These are phyloP conservation scores for Drosophila tristis DNA, from an alignment of 1,140 invertebrate genomes.

Conservation along the genomic window DNA sequence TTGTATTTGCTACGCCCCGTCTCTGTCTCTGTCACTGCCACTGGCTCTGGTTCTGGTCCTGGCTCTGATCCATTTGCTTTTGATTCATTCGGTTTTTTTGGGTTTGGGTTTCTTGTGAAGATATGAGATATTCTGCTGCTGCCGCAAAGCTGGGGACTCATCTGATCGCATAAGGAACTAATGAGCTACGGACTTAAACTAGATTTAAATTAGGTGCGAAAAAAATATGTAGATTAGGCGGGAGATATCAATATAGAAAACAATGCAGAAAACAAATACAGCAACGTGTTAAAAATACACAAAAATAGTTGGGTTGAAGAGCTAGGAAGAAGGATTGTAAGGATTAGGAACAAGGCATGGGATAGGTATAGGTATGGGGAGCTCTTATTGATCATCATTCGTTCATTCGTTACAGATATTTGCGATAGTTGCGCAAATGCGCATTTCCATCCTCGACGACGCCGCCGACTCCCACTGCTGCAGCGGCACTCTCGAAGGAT, in stretches of 20 bases:
- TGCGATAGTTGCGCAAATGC: slow-evolving; percentile 82
- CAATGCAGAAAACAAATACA: slow-evolving; percentile 28
- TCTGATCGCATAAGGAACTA: slow-evolving; percentile 62
- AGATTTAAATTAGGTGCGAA: slow-evolving; percentile 59
- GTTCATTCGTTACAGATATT: slow-evolving; percentile 78
- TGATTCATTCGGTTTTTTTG: slow-evolving; percentile 1
- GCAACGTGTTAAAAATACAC: too few species aligned
- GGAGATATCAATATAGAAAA: slow-evolving; percentile 19
- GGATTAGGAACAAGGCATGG: neutral
- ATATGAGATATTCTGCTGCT: neutral
- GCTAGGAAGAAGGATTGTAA: neutral
- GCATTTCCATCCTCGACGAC: slow-evolving; percentile 71
- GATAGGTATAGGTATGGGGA: slow-evolving; percentile 3
- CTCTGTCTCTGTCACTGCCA: slow-evolving; percentile 5
- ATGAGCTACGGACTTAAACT: slow-evolving; percentile 61
- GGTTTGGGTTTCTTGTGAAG: slow-evolving; percentile 7
- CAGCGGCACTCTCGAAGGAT: slow-evolving; percentile 81
- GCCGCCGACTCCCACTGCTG: slow-evolving; percentile 66
- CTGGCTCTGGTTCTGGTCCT: slow-evolving; percentile 23
- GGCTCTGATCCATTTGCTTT: slow-evolving; percentile 27
- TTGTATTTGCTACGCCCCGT: slow-evolving; percentile 17
- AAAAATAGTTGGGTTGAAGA: neutral
- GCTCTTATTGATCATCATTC: too few species aligned
- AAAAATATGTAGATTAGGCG: slow-evolving; percentile 28
- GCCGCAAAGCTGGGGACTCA: slow-evolving; percentile 7